phyloP scores from a whole-genome alignment of 2,797 vertebrate genomes.

The Bufotes viridis region DNA sequence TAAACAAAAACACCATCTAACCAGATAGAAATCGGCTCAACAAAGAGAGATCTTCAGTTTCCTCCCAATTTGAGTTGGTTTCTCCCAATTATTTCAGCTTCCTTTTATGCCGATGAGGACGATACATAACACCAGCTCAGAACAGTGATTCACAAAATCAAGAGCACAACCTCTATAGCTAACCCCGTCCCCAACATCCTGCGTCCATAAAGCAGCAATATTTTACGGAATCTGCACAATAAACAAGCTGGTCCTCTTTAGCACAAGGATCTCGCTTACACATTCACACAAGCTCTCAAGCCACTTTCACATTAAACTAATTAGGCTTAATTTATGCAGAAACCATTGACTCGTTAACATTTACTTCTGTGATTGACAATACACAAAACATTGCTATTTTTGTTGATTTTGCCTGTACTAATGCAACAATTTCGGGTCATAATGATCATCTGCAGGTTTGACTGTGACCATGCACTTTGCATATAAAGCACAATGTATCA shows the following conservation, averaged over 20 bases:
- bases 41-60: slow-evolving; percentile 2
- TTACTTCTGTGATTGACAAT: slow-evolving; percentile 42
- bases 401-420: neutral
- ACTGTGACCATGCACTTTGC: neutral
- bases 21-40: neutral
- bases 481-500: neutral
- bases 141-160: neutral
- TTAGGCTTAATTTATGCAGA: slow-evolving; percentile 52
- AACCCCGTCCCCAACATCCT: neutral
- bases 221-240: neutral
- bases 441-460: slow-evolving; percentile 6
- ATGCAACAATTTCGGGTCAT: neutral
- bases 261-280: neutral
- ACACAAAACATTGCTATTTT: slow-evolving; percentile 40
- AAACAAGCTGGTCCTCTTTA: neutral
- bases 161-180: neutral
- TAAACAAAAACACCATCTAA: slow-evolving; percentile 42
- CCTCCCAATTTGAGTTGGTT: neutral
- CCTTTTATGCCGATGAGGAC: neutral
- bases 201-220: neutral
- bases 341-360: slow-evolving; percentile 36
- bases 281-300: slow-evolving; percentile 27
- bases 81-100: slow-evolving; percentile 1
- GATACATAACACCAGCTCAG: neutral
- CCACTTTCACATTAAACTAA: slow-evolving; percentile 29